Conservation (phyloP, 2,113 vertebrate species). For the Donacobius atricapilla region DNA sequence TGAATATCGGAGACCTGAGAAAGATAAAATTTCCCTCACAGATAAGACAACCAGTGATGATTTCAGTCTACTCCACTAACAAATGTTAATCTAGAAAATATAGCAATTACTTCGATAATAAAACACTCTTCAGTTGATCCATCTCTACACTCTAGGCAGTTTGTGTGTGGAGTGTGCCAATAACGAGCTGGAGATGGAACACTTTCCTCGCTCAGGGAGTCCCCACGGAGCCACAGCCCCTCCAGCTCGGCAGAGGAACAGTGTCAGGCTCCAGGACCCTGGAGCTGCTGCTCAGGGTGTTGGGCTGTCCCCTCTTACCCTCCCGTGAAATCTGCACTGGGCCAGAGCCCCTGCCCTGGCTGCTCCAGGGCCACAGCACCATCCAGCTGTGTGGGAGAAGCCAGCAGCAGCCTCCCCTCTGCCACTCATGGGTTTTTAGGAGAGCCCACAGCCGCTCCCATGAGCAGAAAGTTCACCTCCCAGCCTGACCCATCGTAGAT, state of each 20-base stretch:
- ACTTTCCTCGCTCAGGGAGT: fast-evolving
- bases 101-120: neutral
- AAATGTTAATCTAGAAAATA: neutral
- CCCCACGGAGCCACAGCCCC: fast-evolving
- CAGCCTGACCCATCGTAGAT: neutral
- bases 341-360: neutral
- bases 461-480: neutral
- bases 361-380: neutral
- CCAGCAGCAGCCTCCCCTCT: neutral
- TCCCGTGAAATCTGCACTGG: fast-evolving
- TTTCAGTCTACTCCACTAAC: neutral
- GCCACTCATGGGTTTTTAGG: fast-evolving
- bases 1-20: neutral
- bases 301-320: too few species aligned
- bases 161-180: fast-evolving
- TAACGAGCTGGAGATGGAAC: neutral
- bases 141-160: neutral
- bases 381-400: neutral
- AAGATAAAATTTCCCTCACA: neutral
- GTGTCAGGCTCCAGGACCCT: neutral
- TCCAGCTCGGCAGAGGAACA: neutral
- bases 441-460: neutral
- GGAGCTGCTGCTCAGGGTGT: fast-evolving
- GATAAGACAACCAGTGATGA: neutral
- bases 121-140: neutral